Evolutionary conservation across 2,888 invertebrate genomes (phyloP), one percentile per base, ranked within the genome.

Genomic region (Marronus borbonicus): DNA sequence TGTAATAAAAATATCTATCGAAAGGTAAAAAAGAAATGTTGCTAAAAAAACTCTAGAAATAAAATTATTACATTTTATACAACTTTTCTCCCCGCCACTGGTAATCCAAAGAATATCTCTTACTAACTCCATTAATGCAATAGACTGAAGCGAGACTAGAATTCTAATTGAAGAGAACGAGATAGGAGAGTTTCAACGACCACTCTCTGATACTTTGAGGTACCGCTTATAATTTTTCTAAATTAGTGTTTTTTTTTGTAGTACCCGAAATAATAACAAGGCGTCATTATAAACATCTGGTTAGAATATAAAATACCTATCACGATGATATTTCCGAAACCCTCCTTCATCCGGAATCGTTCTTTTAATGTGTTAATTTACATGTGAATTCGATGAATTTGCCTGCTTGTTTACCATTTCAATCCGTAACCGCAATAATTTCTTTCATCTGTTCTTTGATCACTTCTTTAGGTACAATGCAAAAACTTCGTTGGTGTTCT

Each of bases 121-220:
- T 82, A 83, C 80, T 81, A 81, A 83, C 83, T 83, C 83, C 83
- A 83, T 83, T 83, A 83, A 82, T 81, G 77, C 78, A 75, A 75
- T 72, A 75, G 81, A 81, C 80, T 81, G 81, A 80, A 78, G 81
- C 72, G 58, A 80, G 82, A 79, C 78, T 72, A 58, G 44, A 64
- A 72, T 78, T 78, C 72, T 81, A 81, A 80, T 82, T 80, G 82
- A 80, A 76, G 66, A 80, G 81, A 82, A 80, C 64, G 82, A 81
- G 83, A 83, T 76, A 78, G 77, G 31, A 77, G 44, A 69, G 76
- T 68, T 49, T 58, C 72, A 44, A 68, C 74, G 69, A 77, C 76
- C 76, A 52, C 62, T 76, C 70, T 69, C 74, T 74, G 69, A 76
- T 72, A 76, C 72, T 72, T 76, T 58, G 72, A 64, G 77, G 62